Conservation (phyloP, 1,140 invertebrate species). For the Acromyrmex charruanus region DNA sequence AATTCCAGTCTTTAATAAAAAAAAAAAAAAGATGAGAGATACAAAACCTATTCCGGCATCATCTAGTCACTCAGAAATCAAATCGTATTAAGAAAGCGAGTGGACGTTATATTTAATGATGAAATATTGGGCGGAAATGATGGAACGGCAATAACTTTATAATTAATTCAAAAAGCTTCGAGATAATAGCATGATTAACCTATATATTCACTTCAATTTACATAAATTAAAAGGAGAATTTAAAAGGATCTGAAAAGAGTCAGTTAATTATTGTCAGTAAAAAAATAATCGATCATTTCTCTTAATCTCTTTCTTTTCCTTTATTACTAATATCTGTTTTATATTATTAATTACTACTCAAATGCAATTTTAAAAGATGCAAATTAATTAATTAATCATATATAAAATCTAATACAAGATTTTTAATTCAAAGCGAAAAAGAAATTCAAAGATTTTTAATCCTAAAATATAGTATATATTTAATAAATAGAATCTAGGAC, state of each 20-base stretch:
- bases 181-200: slow-evolving; percentile 20
- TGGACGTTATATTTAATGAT: background rate
- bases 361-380: background rate
- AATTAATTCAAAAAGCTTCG: background rate
- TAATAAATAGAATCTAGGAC: background rate
- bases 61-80: background rate
- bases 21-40: background rate
- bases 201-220: slow-evolving; percentile 38
- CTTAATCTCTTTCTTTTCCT: slow-evolving; percentile 20
- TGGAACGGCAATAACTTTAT: background rate
- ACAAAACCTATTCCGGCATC: background rate
- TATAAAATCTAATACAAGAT: background rate
- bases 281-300: background rate
- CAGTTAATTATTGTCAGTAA: background rate
- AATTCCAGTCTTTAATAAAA: background rate
- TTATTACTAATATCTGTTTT: background rate
- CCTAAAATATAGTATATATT: background rate
- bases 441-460: too few relatives aligned
- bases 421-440: background rate
- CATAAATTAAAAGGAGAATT: slow-evolving; percentile 50
- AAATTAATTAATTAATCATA: background rate
- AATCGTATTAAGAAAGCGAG: background rate
- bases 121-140: background rate
- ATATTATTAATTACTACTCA: background rate
- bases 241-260: background rate